phyloP scores from a whole-genome alignment of 2,888 invertebrate species.

The Hofmannophila pseudospretella region DNA sequence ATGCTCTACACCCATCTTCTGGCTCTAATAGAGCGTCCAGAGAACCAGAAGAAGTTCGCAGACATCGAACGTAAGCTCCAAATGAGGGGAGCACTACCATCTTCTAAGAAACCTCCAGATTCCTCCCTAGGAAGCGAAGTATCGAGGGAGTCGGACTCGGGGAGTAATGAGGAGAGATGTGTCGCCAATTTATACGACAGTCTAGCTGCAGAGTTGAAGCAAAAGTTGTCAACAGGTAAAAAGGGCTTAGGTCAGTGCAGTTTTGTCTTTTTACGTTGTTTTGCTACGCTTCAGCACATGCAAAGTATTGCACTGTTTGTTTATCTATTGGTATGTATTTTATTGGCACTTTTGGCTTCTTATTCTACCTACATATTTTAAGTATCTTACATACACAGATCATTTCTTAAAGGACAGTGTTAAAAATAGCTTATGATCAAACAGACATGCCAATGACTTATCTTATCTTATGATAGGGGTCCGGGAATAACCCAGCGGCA shows the following conservation, averaged over 20 bases:
- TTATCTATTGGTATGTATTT: too few species aligned
- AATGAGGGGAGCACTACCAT: conserved; percentile 77
- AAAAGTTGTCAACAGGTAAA: conserved; percentile 78
- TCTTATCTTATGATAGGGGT: too few species aligned
- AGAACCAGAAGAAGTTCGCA: conserved; percentile 90
- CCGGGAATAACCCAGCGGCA: too few species aligned
- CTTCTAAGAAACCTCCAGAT: conserved; percentile 81
- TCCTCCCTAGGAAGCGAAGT: conserved; percentile 87
- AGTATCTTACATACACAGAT: too few species aligned
- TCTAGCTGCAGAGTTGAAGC: conserved; percentile 91
- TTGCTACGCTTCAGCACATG: conserved; percentile 21
- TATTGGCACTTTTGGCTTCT: too few species aligned
- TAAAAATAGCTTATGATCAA: too few species aligned
- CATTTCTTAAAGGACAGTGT: too few species aligned
- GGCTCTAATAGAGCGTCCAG: conserved; percentile 87
- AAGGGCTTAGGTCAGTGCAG: conserved; percentile 66
- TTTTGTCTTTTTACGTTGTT: conserved; percentile 35
- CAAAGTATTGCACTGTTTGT: conserved; percentile 21
- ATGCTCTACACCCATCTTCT: conserved; percentile 91
- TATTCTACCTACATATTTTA: too few species aligned
- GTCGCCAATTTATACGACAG: conserved; percentile 92
- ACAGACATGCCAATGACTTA: too few species aligned
- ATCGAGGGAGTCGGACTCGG: conserved; percentile 83
- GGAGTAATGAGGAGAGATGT: conserved; percentile 83
- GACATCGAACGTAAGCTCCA: conserved; percentile 83